Evolutionary conservation across 2,113 vertebrate species (phyloP).

Genomic region (Chloebia gouldiae): DNA sequence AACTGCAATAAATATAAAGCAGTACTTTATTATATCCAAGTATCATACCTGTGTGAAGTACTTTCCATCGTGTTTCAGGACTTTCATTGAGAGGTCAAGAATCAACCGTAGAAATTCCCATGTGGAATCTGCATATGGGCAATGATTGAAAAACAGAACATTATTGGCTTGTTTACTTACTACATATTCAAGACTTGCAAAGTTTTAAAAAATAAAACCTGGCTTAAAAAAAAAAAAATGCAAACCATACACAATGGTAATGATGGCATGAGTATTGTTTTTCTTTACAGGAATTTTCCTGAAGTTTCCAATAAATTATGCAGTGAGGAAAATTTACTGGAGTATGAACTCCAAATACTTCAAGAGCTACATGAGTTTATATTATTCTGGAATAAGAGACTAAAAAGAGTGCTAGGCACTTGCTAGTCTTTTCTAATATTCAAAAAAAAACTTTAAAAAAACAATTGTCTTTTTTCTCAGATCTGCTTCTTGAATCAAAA

Average conservation of each 20-base stretch:
- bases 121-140: constrained; percentile 82
- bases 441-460: neutral
- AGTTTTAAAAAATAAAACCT: neutral
- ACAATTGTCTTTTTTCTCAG: neutral
- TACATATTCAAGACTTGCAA: neutral
- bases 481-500: neutral
- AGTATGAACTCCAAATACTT: neutral
- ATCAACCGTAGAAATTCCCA: constrained; percentile 98
- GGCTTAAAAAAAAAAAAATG: neutral
- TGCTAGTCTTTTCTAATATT: neutral
- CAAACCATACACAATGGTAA: neutral
- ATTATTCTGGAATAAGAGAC: neutral
- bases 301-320: neutral
- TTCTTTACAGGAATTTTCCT: neutral
- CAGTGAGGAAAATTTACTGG: neutral
- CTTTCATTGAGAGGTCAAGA: constrained; percentile 96
- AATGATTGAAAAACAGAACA: neutral
- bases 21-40: neutral
- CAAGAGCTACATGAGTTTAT: neutral
- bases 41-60: constrained; percentile 93
- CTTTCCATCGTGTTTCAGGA: constrained; percentile 91
- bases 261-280: neutral
- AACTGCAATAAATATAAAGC: neutral
- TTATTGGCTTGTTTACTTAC: neutral
- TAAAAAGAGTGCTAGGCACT: neutral